These are phyloP conservation scores for Ostrea edulis DNA, from an alignment of 1,140 invertebrate genomes.

Conservation along the genomic window DNA sequence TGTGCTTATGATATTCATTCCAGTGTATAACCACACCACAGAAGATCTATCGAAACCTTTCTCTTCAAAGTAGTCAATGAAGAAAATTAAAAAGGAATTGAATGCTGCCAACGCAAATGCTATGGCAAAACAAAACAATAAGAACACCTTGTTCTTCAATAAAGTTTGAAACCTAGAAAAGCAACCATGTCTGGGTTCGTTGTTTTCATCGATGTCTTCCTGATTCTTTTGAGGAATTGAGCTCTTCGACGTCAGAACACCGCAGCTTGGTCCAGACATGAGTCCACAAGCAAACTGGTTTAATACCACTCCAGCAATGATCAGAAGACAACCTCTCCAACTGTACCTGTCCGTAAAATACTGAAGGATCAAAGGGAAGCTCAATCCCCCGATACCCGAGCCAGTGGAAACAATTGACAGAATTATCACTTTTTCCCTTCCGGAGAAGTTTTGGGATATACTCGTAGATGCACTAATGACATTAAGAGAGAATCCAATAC, in stretches of 20 bases:
- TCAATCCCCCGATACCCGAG: conserved; percentile 15
- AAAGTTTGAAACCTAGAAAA: background rate
- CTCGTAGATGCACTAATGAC: conserved; percentile 34
- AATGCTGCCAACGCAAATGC: background rate
- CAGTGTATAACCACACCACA: conserved; percentile 29
- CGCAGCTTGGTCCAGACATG: background rate
- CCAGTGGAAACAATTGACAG: conserved; percentile 29
- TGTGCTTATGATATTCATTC: background rate
- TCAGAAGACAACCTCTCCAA: conserved; percentile 34
- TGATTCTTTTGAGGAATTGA: background rate
- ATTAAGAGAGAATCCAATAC: conserved; percentile 29
- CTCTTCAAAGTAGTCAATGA: conserved; percentile 30
- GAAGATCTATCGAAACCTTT: background rate
- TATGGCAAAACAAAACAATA: conserved; percentile 7
- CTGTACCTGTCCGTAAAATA: background rate
- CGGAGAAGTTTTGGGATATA: conserved; percentile 19
- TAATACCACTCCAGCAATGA: conserved; percentile 15
- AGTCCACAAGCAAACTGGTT: background rate
- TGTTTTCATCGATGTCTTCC: background rate
- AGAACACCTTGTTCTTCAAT: background rate
- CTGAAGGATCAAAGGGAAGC: conserved; percentile 33
- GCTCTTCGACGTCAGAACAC: background rate
- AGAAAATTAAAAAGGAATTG: conserved; percentile 19
- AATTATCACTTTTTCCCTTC: conserved; percentile 9
- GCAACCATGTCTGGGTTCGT: background rate